Base-by-base conservation (phyloP, 2,888 invertebrate genomes). In the Oligia fasciuncula region DNA sequence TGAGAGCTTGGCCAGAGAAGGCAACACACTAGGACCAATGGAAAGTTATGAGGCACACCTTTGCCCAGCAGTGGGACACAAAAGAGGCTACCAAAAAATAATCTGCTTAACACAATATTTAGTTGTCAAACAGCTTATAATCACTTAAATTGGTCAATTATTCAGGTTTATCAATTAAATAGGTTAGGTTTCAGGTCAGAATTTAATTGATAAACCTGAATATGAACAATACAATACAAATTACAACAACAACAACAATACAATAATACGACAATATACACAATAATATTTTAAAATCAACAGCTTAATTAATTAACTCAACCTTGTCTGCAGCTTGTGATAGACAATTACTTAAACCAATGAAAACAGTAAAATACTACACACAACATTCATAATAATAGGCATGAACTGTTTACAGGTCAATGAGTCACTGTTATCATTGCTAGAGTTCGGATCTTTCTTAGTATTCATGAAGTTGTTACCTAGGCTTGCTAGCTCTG, bases 381-480 rank as follows among this genome's bases (percentile, higher is more conserved):
- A 35, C 4, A 40, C 40, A 49, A 29, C 67, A 23, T 60, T 77
- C 23, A 54, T 54, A 66, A 40, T 29, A 66, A 49, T 66, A 77
- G 46, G 60, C 29, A 77, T 49, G n/a, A 60, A 83, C 13, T 14
- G n/a, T 71, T 54, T 13, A 57, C 79, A 68, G 71, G 81, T 79
- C 80, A 69, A 79, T 82, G 84, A 84, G 73, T 84, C 84, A 79
- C 46, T 51, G 66, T 72, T 81, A 83, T 77, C 60, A 73, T 70
- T 70, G n/a, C 14, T 57, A 0, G 14, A 35, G 62, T 81, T 49
- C 1, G 2, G 19, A 68, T 60, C 3, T 35, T 40, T 69, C n/a
- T 65, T 51, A 72, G 14, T 51, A 60, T 60, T 54, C 23, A 40
- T 29, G 23, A 49, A 14, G 54, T n/a, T 35, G 5, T 49, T 14